phyloP scores from a whole-genome alignment of 2,797 vertebrate species.

The Delichon dasypus region DNA sequence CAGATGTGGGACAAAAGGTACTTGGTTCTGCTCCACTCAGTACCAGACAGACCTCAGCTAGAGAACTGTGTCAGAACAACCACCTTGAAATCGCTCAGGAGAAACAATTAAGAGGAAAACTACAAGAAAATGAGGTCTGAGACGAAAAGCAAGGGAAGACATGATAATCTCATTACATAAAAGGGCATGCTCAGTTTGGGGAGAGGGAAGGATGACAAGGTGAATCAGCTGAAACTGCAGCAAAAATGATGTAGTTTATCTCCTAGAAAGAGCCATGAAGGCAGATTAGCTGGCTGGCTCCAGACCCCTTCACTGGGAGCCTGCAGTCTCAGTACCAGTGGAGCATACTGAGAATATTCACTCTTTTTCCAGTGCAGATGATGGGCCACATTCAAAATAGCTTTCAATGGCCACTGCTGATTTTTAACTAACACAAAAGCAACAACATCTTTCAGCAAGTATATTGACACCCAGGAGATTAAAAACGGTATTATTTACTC shows the following conservation, averaged over 20 bases:
- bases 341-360: background rate
- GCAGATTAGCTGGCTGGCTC: background rate
- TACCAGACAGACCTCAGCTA: background rate
- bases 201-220: background rate
- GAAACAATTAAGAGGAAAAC: background rate
- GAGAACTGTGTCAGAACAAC: background rate
- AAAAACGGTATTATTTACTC: background rate
- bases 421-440: background rate
- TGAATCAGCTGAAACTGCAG: conserved; percentile 10
- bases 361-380: background rate
- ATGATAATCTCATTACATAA: background rate
- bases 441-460: background rate
- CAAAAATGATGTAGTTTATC: background rate
- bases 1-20: background rate
- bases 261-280: background rate
- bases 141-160: background rate
- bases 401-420: background rate
- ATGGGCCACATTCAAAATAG: background rate
- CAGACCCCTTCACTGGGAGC: background rate
- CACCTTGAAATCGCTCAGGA: background rate
- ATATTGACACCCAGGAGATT: background rate
- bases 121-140: background rate
- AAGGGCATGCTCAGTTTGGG: background rate
- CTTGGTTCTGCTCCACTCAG: background rate
- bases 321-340: background rate